Percentiles rank a stretch among this genome's conserved stretches.
phyloP scores from a whole-genome alignment of 2,113 vertebrate genomes.

The Pituophis catenifer region DNA sequence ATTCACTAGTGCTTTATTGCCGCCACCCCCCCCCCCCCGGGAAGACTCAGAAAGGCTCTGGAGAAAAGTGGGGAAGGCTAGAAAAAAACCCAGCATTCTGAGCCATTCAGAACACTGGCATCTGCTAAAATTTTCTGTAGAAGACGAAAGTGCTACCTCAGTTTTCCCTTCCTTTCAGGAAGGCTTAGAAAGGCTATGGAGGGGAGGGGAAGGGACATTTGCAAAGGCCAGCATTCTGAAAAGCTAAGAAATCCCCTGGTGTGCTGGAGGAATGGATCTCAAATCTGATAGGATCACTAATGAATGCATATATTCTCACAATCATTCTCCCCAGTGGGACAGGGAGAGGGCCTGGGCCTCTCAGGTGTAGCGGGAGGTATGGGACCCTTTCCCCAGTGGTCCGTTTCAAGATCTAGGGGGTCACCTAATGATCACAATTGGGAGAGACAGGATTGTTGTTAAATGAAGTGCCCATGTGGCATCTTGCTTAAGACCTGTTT shows the following conservation, averaged over 20 bases:
- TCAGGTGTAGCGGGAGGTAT: background rate
- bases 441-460: no score
- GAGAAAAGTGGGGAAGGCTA: background rate
- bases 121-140: background rate
- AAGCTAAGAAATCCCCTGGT: background rate
- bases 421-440: background rate
- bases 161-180: background rate
- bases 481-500: no score
- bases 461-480: no score
- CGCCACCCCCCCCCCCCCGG: rapidly evolving
- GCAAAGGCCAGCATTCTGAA: background rate
- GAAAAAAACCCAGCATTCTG: background rate
- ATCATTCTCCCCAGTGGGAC: background rate
- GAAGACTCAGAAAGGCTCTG: background rate
- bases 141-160: background rate
- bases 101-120: background rate
- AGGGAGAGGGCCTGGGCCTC: background rate
- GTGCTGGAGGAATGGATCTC: background rate
- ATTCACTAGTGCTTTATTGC: background rate
- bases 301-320: background rate
- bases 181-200: background rate
- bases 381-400: background rate
- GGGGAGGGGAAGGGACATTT: background rate
- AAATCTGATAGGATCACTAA: background rate
- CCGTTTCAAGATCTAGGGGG: background rate